Percentiles rank a stretch among this genome's conserved stretches.
These are phyloP conservation scores for Tetragnatha versicolor DNA, from an alignment of 1,140 invertebrate genomes.

Conservation along the genomic window DNA sequence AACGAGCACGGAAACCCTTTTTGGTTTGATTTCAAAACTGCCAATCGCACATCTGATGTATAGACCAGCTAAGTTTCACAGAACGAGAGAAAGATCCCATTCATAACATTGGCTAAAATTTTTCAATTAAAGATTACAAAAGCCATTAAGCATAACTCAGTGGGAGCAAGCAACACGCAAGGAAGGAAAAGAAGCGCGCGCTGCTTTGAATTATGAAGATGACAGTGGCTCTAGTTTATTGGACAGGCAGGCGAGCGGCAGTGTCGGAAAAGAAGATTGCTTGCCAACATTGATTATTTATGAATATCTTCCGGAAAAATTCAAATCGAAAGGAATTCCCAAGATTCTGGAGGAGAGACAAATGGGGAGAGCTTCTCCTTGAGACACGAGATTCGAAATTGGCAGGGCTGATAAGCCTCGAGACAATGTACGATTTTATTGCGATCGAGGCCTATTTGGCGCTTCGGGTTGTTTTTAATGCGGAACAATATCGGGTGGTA, in stretches of 20 bases:
- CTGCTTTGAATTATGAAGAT: constrained; percentile 47
- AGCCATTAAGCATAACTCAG: constrained; percentile 19
- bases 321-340: constrained; percentile 49
- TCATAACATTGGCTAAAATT: too few species aligned
- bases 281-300: constrained; percentile 49
- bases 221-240: constrained; percentile 41
- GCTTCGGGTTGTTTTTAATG: constrained; percentile 11
- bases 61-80: too few species aligned
- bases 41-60: too few species aligned
- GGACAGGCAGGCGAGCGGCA: background rate
- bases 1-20: too few species aligned
- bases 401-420: constrained; percentile 9
- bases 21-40: too few species aligned
- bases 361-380: constrained; percentile 6
- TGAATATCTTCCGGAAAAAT: constrained; percentile 46
- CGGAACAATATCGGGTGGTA: too few species aligned
- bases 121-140: constrained; percentile 35
- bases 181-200: background rate
- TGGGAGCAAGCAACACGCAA: background rate
- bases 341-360: constrained; percentile 9
- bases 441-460: constrained; percentile 9
- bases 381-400: constrained; percentile 27
- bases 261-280: constrained; percentile 34
- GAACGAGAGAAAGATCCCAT: too few species aligned
- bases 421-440: constrained; percentile 17